Evolutionary conservation across 2,113 vertebrate genomes (phyloP), one percentile per base, ranked within the genome.

Genomic region (Bubo blakistoni): DNA sequence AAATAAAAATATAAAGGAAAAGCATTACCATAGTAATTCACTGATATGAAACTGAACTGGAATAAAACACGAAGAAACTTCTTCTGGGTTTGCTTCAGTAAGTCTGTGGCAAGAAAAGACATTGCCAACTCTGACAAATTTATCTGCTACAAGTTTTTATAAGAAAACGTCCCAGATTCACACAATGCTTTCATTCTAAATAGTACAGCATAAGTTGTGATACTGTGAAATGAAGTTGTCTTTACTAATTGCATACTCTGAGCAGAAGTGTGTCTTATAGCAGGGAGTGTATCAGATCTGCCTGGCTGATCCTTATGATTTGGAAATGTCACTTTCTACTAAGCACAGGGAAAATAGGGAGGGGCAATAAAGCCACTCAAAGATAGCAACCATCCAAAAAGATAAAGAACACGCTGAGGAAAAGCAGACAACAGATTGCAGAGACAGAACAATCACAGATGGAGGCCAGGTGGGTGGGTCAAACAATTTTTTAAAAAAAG

Each of bases 271-370:
- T 90, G 87, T 95, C 90, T 92, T 89, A 92, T 8, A 88, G 73
- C 94, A 98, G 94, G 98, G 98, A 98, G 97, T 87, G 34, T 98
- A 98, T 98, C 97, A 98, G 98, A 98, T 98, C 98, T 97, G 97
- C 97, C 97, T 96, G 81, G 82, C 93, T 97, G 98, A 98, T 96
- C 61, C 95, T 97, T 97, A 96, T 92, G 97, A 98, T 97, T 97
- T 97, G 73, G 69, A 98, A 97, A 96, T 94, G 93, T 93, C 79
- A 96, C 92, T 95, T 96, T 96, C 80, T 86, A 88, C 79, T 95
- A 96, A 96, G 44, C 78, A 94, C 36, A 96, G 70, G 95, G 71
- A 85, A 96, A 94, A 95, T 3, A 88, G 88, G 79, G 67, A 96
- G 92, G 94, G 55, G 63, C 72, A 91, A 76, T 82, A 97, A 98